Evolutionary conservation across 2,888 invertebrate genomes (phyloP).

Genomic region (Monochamus alternatus): DNA sequence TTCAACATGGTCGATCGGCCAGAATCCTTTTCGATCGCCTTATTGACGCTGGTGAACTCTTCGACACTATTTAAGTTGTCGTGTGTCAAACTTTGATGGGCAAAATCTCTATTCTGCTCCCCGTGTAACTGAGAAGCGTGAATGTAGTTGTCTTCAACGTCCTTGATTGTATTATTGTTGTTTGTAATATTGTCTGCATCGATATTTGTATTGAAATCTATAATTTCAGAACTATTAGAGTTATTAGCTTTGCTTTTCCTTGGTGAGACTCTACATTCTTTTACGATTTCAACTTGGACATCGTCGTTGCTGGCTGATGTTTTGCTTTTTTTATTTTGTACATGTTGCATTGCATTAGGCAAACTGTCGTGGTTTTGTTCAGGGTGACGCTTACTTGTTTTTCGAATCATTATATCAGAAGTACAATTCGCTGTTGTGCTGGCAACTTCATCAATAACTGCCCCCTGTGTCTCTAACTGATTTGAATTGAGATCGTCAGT

Average conservation of each 20-base stretch:
- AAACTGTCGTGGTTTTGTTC: not conserved
- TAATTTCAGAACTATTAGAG: not conserved
- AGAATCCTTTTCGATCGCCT: constrained; percentile 10
- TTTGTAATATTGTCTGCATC: not conserved
- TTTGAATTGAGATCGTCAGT: not conserved
- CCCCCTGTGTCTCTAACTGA: not conserved
- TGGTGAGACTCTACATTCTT: not conserved
- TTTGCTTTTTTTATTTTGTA: not conserved
- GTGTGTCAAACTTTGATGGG: not conserved
- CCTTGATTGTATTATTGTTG: not conserved
- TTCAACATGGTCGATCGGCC: constrained; percentile 29
- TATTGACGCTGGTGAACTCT: not conserved
- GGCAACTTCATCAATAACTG: not conserved
- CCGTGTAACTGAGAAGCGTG: not conserved
- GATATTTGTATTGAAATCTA: not conserved
- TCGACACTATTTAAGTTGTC: not conserved
- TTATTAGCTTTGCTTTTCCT: not conserved
- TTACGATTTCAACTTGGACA: not conserved
- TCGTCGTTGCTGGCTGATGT: not conserved
- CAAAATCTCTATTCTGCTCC: not conserved
- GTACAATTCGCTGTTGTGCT: not conserved
- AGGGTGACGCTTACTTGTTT: not conserved
- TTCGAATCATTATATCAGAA: not conserved
- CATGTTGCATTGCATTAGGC: not conserved
- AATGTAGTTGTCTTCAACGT: not conserved